phyloP scores from a whole-genome alignment of 2,797 vertebrate genomes.

The Smutsia gigantea region DNA sequence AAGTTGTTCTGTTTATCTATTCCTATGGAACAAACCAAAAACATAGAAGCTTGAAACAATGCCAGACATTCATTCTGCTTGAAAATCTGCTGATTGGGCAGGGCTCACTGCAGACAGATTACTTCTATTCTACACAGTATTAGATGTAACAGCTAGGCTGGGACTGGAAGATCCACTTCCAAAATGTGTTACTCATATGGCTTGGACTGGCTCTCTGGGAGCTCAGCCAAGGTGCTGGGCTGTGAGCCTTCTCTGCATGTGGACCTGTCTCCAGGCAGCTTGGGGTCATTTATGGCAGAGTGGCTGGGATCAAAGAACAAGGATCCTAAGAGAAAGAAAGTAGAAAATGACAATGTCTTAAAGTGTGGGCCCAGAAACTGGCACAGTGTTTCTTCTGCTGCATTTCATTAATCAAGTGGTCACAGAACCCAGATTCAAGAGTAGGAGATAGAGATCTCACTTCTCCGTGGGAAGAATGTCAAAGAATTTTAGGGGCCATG shows the following conservation, averaged over 20 bases:
- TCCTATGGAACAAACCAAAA: neutral
- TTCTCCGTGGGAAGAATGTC: neutral
- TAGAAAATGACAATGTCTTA: neutral
- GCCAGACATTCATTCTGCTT: neutral
- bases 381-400: neutral
- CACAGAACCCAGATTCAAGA: neutral
- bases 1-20: neutral
- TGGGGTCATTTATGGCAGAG: neutral
- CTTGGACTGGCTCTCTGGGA: neutral
- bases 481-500: neutral
- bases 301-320: neutral
- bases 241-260: neutral
- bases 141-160: neutral
- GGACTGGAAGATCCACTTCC: neutral
- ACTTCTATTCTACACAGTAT: neutral
- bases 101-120: neutral
- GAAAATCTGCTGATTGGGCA: neutral
- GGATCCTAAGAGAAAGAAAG: neutral
- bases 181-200: neutral
- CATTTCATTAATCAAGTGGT: neutral
- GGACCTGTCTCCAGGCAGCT: neutral
- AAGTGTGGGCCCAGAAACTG: neutral
- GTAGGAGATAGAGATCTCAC: neutral
- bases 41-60: neutral
- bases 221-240: neutral